A percentile compares a stretch with the other conserved stretches of the same genome.
These are phyloP conservation scores for Agrotis segetum DNA, from an alignment of 2,888 invertebrate species.

Conservation along the genomic window DNA sequence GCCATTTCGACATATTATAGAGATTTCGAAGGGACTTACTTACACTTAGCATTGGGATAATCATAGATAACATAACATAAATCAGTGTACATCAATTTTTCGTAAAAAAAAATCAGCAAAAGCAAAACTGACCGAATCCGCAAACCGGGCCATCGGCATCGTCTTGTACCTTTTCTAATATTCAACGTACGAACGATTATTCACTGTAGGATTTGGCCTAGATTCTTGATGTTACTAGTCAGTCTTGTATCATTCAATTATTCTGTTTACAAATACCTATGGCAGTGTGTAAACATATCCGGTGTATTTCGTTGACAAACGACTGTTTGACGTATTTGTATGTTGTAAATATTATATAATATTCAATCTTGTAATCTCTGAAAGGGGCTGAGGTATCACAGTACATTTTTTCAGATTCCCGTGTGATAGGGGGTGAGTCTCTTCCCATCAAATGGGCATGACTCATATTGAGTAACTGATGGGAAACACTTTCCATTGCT, in stretches of 20 bases:
- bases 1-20: not conserved
- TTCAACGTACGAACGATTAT: not conserved
- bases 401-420: too few relatives aligned
- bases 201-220: constrained; percentile 8
- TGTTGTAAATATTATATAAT: constrained; percentile 38
- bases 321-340: not conserved
- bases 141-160: too few relatives aligned
- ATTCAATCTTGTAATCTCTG: not conserved
- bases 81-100: too few relatives aligned
- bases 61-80: too few relatives aligned
- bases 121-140: not conserved
- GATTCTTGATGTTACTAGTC: constrained; percentile 5
- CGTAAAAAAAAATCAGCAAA: too few relatives aligned
- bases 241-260: constrained; percentile 35
- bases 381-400: not conserved
- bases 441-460: not conserved
- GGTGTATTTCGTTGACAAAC: not conserved
- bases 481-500: too few relatives aligned
- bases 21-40: too few relatives aligned
- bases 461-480: not conserved
- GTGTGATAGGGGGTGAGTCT: not conserved
- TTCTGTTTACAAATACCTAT: constrained; percentile 59
- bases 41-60: too few relatives aligned
- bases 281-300: constrained; percentile 48
- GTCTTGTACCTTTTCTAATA: constrained; percentile 3